Conservation (phyloP, 2,113 vertebrate genomes). For the Chinchilla lanigera region DNA sequence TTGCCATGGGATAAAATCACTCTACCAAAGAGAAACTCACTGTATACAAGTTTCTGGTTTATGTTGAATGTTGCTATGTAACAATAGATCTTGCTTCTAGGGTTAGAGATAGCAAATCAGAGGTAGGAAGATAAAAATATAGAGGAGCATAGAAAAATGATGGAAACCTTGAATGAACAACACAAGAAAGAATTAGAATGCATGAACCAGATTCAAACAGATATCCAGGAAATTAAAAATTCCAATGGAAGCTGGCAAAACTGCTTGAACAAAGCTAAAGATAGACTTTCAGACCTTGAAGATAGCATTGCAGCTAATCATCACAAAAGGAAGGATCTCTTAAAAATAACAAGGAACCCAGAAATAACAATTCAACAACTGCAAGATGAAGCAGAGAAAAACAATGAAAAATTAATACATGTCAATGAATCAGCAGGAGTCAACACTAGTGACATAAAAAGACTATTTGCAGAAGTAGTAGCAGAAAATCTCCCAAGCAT, state of each 20-base stretch:
- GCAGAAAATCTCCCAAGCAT: background rate
- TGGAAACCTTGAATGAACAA: background rate
- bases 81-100: background rate
- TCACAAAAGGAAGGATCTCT: background rate
- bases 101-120: background rate
- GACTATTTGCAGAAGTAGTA: background rate
- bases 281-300: background rate
- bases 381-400: background rate
- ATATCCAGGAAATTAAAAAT: background rate
- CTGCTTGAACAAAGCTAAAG: background rate
- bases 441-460: background rate
- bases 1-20: background rate
- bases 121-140: background rate
- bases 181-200: background rate
- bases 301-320: background rate
- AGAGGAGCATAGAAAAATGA: background rate
- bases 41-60: background rate
- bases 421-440: background rate
- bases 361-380: background rate
- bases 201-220: background rate
- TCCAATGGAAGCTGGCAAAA: background rate
- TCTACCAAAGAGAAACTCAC: background rate
- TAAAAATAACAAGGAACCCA: background rate
- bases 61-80: background rate
- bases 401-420: background rate